Evolutionary conservation across 1,140 invertebrate genomes (phyloP).

Genomic region (Psix sp.): DNA sequence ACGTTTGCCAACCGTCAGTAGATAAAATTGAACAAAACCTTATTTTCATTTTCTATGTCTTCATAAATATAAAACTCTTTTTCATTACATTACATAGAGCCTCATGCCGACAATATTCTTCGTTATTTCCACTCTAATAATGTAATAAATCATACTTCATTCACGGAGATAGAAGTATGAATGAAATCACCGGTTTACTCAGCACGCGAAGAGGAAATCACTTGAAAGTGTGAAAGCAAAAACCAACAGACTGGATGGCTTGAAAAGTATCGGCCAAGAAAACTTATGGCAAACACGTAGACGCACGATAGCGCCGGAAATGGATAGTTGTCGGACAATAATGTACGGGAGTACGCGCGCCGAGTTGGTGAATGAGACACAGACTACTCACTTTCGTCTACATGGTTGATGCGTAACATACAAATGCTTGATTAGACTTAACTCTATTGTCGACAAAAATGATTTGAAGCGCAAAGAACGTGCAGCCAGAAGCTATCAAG

Average conservation of each 20-base stretch:
- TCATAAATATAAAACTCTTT: too few relatives aligned
- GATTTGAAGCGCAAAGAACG: conserved; percentile 47
- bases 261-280: conserved; percentile 46
- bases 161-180: too few relatives aligned
- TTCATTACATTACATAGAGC: too few relatives aligned
- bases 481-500: conserved; percentile 35
- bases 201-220: conserved; percentile 11
- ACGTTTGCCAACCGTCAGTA: too few relatives aligned
- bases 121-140: too few relatives aligned
- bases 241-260: conserved; percentile 1
- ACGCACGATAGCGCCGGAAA: conserved; percentile 71
- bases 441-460: conserved; percentile 56
- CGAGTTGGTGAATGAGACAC: conserved; percentile 70
- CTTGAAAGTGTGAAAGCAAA: conserved; percentile 22
- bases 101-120: too few relatives aligned
- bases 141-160: too few relatives aligned
- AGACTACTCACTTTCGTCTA: conserved; percentile 61
- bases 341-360: conserved; percentile 71
- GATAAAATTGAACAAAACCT: too few relatives aligned
- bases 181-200: too few relatives aligned
- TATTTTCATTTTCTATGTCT: too few relatives aligned
- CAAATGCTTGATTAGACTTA: conserved; percentile 64
- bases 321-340: conserved; percentile 74
- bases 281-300: conserved; percentile 72
- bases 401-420: conserved; percentile 63